Percentiles rank a stretch among this genome's conserved stretches.
Conservation (phyloP, 2,113 vertebrate species). For the Syngnathoides biaculeatus region DNA sequence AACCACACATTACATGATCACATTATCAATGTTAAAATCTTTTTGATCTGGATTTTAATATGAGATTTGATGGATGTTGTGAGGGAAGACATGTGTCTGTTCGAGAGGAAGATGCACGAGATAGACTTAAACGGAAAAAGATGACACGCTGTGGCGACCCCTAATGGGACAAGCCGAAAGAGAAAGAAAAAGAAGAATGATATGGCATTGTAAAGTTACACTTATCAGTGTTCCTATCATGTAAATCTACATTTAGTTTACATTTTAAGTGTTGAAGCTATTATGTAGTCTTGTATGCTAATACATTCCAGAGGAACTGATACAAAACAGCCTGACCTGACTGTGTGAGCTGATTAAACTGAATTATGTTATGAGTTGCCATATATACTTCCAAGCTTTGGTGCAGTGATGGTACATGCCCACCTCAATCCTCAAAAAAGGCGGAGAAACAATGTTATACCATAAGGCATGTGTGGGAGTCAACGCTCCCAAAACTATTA, state of each 20-base stretch:
- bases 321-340: background rate
- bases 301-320: background rate
- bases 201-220: background rate
- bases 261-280: too few relatives aligned
- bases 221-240: background rate
- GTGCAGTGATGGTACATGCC: slow-evolving; percentile 2
- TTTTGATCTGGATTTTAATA: background rate
- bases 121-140: too few relatives aligned
- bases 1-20: background rate
- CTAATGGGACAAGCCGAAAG: too few relatives aligned
- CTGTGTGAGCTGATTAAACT: background rate
- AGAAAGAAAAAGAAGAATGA: too few relatives aligned
- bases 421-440: slow-evolving; percentile 1
- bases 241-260: background rate
- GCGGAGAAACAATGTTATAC: slow-evolving; percentile 11
- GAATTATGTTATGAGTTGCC: background rate
- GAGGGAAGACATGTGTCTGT: too few relatives aligned
- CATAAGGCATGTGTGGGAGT: slow-evolving; percentile 30
- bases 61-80: too few relatives aligned
- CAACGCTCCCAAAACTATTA: slow-evolving; percentile 8
- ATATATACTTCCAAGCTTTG: background rate
- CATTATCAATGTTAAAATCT: background rate
- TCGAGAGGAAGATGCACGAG: too few relatives aligned
- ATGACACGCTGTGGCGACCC: too few relatives aligned
- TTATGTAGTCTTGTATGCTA: background rate